Conservation (phyloP, 2,113 vertebrate species). For the Penelope pileata region DNA sequence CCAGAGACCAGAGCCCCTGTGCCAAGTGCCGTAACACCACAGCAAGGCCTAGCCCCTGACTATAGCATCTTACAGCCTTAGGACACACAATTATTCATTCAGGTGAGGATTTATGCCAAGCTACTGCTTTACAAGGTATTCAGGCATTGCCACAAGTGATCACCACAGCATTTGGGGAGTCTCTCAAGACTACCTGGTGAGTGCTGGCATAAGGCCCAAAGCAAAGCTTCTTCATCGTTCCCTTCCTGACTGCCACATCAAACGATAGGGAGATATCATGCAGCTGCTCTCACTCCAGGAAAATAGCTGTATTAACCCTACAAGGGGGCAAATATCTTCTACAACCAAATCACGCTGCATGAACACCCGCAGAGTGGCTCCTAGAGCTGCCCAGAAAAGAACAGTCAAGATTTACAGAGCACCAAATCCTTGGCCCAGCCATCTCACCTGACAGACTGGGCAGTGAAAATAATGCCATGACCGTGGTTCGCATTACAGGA, state of each 20-base stretch:
- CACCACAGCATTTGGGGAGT: background rate
- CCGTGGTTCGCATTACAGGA: fast-evolving
- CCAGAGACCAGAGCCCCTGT: fast-evolving
- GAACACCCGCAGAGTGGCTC: background rate
- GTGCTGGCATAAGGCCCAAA: background rate
- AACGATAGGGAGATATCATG: background rate
- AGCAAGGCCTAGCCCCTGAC: background rate
- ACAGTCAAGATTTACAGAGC: background rate
- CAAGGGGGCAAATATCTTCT: background rate
- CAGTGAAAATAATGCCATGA: fast-evolving
- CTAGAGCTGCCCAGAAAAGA: background rate
- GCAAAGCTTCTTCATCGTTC: background rate
- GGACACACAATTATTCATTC: background rate
- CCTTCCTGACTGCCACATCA: background rate
- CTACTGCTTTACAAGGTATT: background rate
- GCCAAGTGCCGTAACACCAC: background rate
- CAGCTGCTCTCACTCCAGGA: background rate
- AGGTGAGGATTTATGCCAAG: background rate
- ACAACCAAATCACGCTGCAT: background rate
- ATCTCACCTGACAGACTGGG: background rate
- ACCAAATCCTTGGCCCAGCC: background rate
- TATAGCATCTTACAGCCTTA: background rate
- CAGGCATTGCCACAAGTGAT: background rate
- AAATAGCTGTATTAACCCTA: background rate
- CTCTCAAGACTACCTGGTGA: background rate